Evolutionary conservation across 2,797 vertebrate species (phyloP).

Genomic region (Tragelaphus oryx): DNA sequence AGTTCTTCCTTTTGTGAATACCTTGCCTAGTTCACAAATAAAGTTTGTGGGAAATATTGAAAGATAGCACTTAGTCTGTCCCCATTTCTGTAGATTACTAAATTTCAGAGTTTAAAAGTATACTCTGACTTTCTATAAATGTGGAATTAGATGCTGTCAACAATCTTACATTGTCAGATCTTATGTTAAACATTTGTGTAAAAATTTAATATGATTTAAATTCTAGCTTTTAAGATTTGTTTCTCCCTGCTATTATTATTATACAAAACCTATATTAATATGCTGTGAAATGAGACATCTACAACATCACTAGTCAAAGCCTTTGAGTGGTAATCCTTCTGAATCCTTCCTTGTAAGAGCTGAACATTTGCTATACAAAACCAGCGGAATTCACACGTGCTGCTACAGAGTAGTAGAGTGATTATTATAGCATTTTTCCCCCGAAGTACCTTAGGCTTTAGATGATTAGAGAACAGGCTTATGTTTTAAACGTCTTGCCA

Average conservation of each 20-base stretch:
- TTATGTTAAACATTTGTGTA: conserved; percentile 64
- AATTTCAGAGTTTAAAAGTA: conserved; percentile 30
- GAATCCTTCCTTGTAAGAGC: conserved; percentile 71
- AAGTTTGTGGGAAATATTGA: neutral
- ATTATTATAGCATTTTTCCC: conserved; percentile 76
- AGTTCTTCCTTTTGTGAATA: neutral
- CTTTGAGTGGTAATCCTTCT: conserved; percentile 75
- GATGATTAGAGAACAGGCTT: conserved; percentile 77
- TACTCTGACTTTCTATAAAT: neutral
- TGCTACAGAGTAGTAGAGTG: conserved; percentile 49
- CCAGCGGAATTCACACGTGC: conserved; percentile 78
- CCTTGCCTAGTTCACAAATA: neutral
- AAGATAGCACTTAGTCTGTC: neutral
- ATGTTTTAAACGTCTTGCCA: conserved; percentile 81
- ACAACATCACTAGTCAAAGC: conserved; percentile 63
- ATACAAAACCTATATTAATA: conserved; percentile 73
- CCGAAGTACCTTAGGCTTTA: conserved; percentile 76
- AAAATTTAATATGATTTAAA: conserved; percentile 73
- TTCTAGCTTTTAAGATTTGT: conserved; percentile 63
- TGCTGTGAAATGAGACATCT: conserved; percentile 75
- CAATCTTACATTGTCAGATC: conserved; percentile 5
- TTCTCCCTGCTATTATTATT: conserved; percentile 70
- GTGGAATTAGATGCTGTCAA: neutral
- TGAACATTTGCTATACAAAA: conserved; percentile 71
- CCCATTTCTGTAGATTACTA: neutral